Base-by-base conservation (phyloP, 2,797 vertebrate species). In the Parotocinclus haroldoi region DNA sequence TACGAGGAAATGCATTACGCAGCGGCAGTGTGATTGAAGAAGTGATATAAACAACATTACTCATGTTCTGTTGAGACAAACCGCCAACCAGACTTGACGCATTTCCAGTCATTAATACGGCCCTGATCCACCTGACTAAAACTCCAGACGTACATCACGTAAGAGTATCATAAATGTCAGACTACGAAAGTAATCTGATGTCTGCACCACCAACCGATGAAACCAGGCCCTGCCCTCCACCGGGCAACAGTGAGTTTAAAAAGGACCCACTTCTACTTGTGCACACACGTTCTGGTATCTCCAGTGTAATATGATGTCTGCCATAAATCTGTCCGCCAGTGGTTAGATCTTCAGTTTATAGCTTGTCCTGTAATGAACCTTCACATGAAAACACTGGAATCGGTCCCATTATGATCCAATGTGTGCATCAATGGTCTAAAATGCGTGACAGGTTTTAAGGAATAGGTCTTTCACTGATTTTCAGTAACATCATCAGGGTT, bases 61-160 rank as follows among this genome's bases (percentile, higher is more conserved):
- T 64, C 61, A 58, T 59, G 55, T 64, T 40, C 36, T 40, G 11
- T 39, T 10, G 48, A 53, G 27, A 64, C 16, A n/a, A 53, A 16
- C 6, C 18, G 38, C 19, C 61, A 42, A 64, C 39, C 54, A 7
- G n/a, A 12, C 38, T n/a, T 71, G 61, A 64, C 46, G 53, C 16
- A 27, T 27, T 27, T 27, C 27, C 27, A 27, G 38, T 63, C 46
- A 48, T 46, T 7, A 45, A 37, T 9, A n/a, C 11, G 11, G 38
- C 36, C 36, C 39, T 17, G 13, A 27, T 44, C 49, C 19, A 19
- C 5, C 45, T 58, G 38, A 44, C 51, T 57, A 42, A 18, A 63
- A 11, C 14, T 50, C 17, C 39, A 16, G 13, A 13, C 17, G 1
- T 4, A 46, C 11, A 3, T 46, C n/a, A 11, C 10, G 11, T 12